Evolutionary conservation across 2,888 invertebrate genomes (phyloP), one percentile per base, ranked within the genome.

Genomic region (Willowsia nigromaculata): DNA sequence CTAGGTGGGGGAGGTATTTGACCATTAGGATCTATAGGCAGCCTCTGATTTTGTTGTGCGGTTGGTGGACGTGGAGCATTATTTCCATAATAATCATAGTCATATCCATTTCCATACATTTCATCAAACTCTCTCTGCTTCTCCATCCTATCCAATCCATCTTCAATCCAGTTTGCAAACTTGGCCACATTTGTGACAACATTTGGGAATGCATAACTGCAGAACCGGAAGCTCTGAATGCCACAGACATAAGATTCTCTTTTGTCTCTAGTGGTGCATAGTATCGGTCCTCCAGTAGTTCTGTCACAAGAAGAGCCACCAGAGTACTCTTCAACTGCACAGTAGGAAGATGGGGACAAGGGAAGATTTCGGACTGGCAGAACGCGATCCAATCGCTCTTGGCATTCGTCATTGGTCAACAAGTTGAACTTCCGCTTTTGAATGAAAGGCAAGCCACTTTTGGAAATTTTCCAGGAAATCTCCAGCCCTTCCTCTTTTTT

Each of bases 171-270:
- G 43, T 25, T 0, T 0, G 86, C 68, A 53, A 40, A 80, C 6
- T 62, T 65, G 22, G 53, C 80, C n/a, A 86, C 86, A n/a, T 81
- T 86, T 0, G 86, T 86, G n/a, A 86, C 53, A 25, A 86, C 86
- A n/a, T 80, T 86, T 3, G 86, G 86, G 18, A 86, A 86, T 0
- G 86, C 86, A 30, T 81, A 86, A 25, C 68, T 81, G 30, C 86
- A 86, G 40, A 86, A 86, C 6, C 86, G 78, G 43, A 81, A 86
- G 27, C 80, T 80, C 22, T 86, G 86, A 53, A 86, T 80, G 7
- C 86, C 86, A 71, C 86, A 86, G n/a, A 86, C 40, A 15, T 81
- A 86, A 5, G 68, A 68, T 37, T 86, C 86, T 11, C 47, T 22
- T 25, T 53, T 78, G 25, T 74, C 59, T 33, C 56, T 78, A 22